phyloP scores from a whole-genome alignment of 2,113 vertebrate species.

The Grammomys dolichurus region DNA sequence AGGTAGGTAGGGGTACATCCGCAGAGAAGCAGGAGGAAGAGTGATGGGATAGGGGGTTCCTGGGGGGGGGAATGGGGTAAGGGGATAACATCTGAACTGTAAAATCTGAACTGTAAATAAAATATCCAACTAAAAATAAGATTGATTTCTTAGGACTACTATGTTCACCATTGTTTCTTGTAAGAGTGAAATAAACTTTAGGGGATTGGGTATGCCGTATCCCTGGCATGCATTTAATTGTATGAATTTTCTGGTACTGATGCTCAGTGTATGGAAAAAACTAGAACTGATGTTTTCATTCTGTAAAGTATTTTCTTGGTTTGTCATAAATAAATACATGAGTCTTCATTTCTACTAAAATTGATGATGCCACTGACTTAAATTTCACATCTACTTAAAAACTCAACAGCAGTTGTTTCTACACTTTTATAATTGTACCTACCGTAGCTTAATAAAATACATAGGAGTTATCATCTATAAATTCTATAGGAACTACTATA shows the following conservation, averaged over 20 bases:
- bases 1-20: too few species aligned
- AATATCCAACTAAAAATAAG: neutral
- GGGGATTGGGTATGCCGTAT: neutral
- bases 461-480: neutral
- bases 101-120: too few species aligned
- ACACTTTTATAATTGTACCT: neutral
- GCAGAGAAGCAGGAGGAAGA: too few species aligned
- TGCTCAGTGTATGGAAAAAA: conserved; percentile 10
- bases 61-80: too few species aligned
- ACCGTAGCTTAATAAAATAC: neutral
- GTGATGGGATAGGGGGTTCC: too few species aligned
- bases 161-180: neutral
- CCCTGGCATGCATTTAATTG: neutral
- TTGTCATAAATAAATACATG: conserved; percentile 9
- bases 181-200: conserved; percentile 14
- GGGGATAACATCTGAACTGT: too few species aligned
- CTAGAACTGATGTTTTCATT: conserved; percentile 5
- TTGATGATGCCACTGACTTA: neutral
- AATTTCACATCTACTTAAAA: conserved; percentile 13
- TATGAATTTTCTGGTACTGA: neutral
- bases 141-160: neutral
- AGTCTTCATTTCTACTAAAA: conserved; percentile 28
- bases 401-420: neutral
- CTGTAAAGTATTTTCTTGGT: neutral
- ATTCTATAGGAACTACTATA: neutral